A percentile compares a stretch with the other conserved stretches of the same genome.
phyloP scores from a whole-genome alignment of 2,113 vertebrate species.

The Geococcyx californianus region DNA sequence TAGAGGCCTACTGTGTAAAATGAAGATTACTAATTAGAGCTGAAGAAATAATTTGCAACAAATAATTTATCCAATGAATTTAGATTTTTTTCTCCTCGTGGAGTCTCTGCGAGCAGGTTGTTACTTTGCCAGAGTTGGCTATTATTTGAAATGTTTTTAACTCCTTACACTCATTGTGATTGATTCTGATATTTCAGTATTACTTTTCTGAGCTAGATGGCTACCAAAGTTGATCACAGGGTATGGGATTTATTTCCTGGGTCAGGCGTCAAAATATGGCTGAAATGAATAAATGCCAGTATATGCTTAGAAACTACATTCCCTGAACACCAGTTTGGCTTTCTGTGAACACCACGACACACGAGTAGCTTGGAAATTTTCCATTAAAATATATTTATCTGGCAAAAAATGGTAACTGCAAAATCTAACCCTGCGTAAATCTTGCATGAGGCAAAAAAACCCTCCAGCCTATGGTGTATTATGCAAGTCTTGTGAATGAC shows the following conservation, averaged over 20 bases:
- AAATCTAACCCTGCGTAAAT: neutral
- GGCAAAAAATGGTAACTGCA: neutral
- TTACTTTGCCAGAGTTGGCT: fast-evolving
- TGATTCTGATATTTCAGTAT: neutral
- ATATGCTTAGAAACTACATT: neutral
- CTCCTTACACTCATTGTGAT: neutral
- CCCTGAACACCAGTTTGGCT: neutral
- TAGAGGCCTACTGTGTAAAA: slow-evolving; percentile 70
- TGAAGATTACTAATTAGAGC: slow-evolving; percentile 68
- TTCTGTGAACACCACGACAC: neutral
- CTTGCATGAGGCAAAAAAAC: neutral
- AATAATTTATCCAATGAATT: slow-evolving; percentile 57
- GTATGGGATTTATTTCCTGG: neutral
- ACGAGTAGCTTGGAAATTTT: neutral
- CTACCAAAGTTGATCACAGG: neutral
- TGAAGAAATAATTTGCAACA: slow-evolving; percentile 66
- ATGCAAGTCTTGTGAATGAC: neutral
- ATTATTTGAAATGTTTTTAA: neutral
- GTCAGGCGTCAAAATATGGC: neutral
- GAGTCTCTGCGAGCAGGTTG: neutral
- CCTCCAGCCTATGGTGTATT: neutral
- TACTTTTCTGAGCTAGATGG: neutral
- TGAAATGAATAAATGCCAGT: neutral
- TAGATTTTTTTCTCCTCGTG: slow-evolving; percentile 6
- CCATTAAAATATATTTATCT: neutral